Evolutionary conservation across 2,888 invertebrate species (phyloP).

Genomic region (Hypomecis punctinalis): DNA sequence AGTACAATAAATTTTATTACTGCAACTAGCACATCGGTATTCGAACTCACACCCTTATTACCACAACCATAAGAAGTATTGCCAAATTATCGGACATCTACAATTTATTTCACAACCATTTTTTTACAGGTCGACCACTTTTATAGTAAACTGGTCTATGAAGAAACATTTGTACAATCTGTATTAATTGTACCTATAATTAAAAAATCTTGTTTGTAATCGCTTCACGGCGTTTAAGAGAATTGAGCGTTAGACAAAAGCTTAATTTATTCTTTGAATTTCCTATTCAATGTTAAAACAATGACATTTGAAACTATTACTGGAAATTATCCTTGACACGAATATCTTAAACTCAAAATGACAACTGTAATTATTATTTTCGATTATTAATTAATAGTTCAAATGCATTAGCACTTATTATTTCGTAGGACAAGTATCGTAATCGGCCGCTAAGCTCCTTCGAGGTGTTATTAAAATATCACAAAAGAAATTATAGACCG

Average conservation of each 20-base stretch:
- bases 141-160: constrained; percentile 3
- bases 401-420: constrained; percentile 35
- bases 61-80: background rate
- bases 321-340: constrained; percentile 45
- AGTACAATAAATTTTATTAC: too few relatives aligned
- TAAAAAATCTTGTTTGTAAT: constrained; percentile 9
- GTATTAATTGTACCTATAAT: background rate
- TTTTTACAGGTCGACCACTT: constrained; percentile 6
- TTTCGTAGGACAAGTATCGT: constrained; percentile 35
- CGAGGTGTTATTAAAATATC: constrained; percentile 22
- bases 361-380: constrained; percentile 38
- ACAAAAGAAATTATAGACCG: constrained; percentile 26
- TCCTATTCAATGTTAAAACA: constrained; percentile 27
- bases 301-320: constrained; percentile 24
- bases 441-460: constrained; percentile 31
- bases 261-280: constrained; percentile 1
- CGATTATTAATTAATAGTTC: constrained; percentile 42
- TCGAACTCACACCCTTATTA: too few relatives aligned
- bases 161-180: background rate
- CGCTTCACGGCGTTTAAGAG: constrained; percentile 10
- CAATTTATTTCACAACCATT: constrained; percentile 1
- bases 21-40: too few relatives aligned
- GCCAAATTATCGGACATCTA: background rate
- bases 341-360: constrained; percentile 32
- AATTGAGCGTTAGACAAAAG: background rate